These are phyloP conservation scores for Pangasius larnaudii DNA, from an alignment of 2,797 vertebrate genomes.

Conservation along the genomic window DNA sequence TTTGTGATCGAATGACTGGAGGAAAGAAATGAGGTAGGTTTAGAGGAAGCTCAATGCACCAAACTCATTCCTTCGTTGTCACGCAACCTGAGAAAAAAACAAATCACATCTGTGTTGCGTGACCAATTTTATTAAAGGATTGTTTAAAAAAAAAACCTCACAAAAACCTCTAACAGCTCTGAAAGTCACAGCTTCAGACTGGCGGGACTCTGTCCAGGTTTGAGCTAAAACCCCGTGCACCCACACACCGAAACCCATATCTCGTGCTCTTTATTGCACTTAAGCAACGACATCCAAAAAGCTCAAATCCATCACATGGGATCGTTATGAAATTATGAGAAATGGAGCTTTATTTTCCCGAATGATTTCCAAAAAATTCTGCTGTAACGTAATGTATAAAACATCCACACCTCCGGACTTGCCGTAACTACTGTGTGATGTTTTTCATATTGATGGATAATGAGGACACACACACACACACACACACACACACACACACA, in stretches of 20 bases:
- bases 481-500: constrained; percentile 73
- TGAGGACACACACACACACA: background rate
- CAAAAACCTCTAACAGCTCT: constrained; percentile 23
- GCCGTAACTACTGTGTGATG: background rate
- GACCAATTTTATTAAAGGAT: constrained; percentile 15
- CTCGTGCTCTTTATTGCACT: constrained; percentile 53
- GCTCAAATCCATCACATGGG: constrained; percentile 53
- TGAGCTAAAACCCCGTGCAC: background rate
- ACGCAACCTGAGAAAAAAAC: background rate
- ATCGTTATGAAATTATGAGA: constrained; percentile 53
- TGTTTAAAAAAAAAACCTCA: constrained; percentile 2
- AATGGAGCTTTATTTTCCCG: constrained; percentile 25
- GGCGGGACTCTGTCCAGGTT: background rate
- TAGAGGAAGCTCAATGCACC: constrained; percentile 83
- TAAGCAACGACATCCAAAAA: constrained; percentile 16
- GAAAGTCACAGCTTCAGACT: constrained; percentile 44
- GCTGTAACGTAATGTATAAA: constrained; percentile 23
- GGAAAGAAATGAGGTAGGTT: constrained; percentile 85
- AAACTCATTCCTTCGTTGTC: constrained; percentile 20
- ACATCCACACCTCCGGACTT: constrained; percentile 8
- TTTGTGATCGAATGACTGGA: constrained; percentile 24
- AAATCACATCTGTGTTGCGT: constrained; percentile 5
- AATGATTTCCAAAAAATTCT: constrained; percentile 7
- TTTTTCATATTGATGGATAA: background rate
- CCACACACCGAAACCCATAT: background rate